These are phyloP conservation scores for Stomatorhinus ivindoensis DNA, from an alignment of 2,113 vertebrate genomes.

Conservation along the genomic window DNA sequence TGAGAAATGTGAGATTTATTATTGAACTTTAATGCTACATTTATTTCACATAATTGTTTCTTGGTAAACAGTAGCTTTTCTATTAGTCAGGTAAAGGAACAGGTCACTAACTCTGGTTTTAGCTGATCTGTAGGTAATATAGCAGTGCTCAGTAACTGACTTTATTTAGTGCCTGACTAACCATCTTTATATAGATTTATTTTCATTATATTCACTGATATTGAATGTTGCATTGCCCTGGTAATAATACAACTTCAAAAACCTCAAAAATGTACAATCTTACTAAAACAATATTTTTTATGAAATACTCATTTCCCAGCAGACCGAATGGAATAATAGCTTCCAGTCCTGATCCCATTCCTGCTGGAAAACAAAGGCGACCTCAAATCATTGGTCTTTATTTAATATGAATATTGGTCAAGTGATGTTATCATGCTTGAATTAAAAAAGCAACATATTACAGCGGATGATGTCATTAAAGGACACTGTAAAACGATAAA, in stretches of 20 bases:
- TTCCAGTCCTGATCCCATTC: conserved; percentile 4
- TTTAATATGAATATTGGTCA: conserved; percentile 18
- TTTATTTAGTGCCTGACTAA: neutral
- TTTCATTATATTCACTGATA: neutral
- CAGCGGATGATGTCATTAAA: conserved; percentile 19
- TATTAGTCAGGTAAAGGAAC: neutral
- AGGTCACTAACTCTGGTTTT: neutral
- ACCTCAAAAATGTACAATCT: neutral
- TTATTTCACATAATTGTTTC: neutral
- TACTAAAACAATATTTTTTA: conserved; percentile 14
- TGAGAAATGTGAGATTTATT: neutral
- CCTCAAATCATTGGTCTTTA: conserved; percentile 15
- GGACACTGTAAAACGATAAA: conserved; percentile 12
- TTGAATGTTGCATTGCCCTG: neutral
- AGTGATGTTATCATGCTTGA: conserved; percentile 19
- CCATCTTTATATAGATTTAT: neutral
- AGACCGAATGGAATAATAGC: conserved; percentile 8
- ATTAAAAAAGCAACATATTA: conserved; percentile 22
- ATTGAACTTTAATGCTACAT: neutral
- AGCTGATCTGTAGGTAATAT: neutral
- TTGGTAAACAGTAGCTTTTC: neutral
- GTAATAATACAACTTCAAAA: neutral
- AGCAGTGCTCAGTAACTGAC: neutral
- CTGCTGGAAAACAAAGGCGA: conserved; percentile 13
- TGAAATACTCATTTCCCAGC: conserved; percentile 11